phyloP scores from a whole-genome alignment of 2,113 vertebrate species.

The Bufo bufo region DNA sequence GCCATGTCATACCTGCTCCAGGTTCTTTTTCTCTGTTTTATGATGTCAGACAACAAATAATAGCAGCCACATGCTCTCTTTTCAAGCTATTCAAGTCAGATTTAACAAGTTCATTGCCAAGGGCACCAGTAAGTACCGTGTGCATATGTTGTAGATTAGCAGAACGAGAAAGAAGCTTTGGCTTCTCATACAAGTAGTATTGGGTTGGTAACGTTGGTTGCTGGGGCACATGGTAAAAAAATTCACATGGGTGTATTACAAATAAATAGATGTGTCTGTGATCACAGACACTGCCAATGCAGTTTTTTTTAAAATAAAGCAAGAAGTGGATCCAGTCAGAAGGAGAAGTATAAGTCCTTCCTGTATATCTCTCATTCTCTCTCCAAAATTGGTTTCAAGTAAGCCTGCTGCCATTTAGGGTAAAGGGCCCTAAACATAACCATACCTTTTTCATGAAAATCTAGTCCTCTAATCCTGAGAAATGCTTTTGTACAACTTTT shows the following conservation, averaged over 20 bases:
- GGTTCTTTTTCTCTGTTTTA: constrained; percentile 52
- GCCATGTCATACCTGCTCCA: constrained; percentile 66
- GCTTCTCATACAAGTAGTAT: background rate
- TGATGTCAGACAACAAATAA: constrained; percentile 61
- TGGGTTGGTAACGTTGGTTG: background rate
- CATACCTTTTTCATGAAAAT: too few relatives aligned
- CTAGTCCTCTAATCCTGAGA: too few relatives aligned
- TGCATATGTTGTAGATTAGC: background rate
- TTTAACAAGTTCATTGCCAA: constrained; percentile 5
- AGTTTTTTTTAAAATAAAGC: too few relatives aligned
- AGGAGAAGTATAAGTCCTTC: too few relatives aligned
- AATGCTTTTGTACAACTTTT: too few relatives aligned
- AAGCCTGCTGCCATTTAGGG: too few relatives aligned
- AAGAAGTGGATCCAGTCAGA: too few relatives aligned
- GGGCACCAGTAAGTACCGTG: background rate
- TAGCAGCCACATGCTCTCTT: constrained; percentile 33
- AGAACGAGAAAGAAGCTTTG: background rate
- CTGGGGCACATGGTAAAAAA: background rate
- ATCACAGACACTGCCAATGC: too few relatives aligned
- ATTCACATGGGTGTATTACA: background rate
- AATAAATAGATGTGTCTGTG: background rate
- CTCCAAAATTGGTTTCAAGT: too few relatives aligned
- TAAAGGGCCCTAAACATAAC: too few relatives aligned
- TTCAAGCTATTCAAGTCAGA: constrained; percentile 5
- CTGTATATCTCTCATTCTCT: too few relatives aligned